Evolutionary conservation across 1,140 invertebrate genomes (phyloP).

Genomic region (Leguminivora glycinivorella): DNA sequence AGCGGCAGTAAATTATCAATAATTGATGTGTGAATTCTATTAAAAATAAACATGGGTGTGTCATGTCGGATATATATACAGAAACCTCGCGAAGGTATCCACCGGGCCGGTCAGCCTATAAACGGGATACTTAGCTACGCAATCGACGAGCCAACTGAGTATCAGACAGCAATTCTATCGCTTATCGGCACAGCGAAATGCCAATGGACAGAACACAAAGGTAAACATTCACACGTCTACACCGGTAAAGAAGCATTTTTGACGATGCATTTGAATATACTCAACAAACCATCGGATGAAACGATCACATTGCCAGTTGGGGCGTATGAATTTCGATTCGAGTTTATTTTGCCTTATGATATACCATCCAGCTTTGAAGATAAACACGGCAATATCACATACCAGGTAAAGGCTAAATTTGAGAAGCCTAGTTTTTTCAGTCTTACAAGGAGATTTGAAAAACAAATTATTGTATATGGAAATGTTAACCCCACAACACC

Average conservation of each 20-base stretch:
- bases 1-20: too few relatives aligned
- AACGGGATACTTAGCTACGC: conserved; percentile 16
- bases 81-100: conserved; percentile 16
- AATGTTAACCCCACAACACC: conserved; percentile 40
- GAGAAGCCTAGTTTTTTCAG: conserved; percentile 40
- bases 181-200: conserved; percentile 14
- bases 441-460: conserved; percentile 39
- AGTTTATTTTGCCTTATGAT: conserved; percentile 40
- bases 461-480: conserved; percentile 43
- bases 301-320: conserved; percentile 33
- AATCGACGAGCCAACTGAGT: conserved; percentile 5
- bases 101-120: conserved; percentile 18
- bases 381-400: conserved; percentile 36
- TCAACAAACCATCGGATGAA: conserved; percentile 18
- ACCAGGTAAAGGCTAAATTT: conserved; percentile 45
- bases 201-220: neutral
- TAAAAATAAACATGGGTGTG: conserved; percentile 1
- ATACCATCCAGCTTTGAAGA: conserved; percentile 41
- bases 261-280: neutral
- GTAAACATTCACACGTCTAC: neutral
- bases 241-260: neutral
- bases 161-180: neutral
- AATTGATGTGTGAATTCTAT: neutral
- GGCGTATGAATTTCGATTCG: conserved; percentile 41
- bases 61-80: conserved; percentile 17